Percentiles rank a stretch among this genome's conserved stretches.
Evolutionary conservation across 2,888 invertebrate species (phyloP).

Genomic region (Arrhopalites spinosus): DNA sequence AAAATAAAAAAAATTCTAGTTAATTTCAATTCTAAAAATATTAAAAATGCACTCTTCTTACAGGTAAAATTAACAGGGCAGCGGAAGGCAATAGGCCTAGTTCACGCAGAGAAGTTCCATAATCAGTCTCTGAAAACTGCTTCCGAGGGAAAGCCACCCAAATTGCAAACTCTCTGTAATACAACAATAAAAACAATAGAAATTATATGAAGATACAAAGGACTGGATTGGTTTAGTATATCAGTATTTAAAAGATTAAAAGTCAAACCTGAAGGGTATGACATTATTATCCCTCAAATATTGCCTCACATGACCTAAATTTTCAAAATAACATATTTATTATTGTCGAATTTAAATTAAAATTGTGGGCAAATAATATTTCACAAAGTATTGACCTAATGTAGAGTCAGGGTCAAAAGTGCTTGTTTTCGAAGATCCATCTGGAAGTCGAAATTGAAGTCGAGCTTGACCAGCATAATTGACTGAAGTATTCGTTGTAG

Average conservation of each 20-base stretch:
- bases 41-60: conserved; percentile 54
- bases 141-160: conserved; percentile 78
- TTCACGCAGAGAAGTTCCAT: conserved; percentile 66
- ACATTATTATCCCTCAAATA: conserved; percentile 58
- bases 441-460: conserved; percentile 84
- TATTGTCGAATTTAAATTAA: too few relatives aligned
- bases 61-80: conserved; percentile 73
- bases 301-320: conserved; percentile 63
- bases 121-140: conserved; percentile 67
- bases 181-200: conserved; percentile 13
- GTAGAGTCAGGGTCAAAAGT: conserved; percentile 73
- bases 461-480: conserved; percentile 65
- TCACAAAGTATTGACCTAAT: too few relatives aligned
- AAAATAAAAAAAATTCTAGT: not conserved
- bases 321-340: too few relatives aligned
- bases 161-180: conserved; percentile 68
- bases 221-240: not conserved
- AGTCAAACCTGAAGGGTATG: conserved; percentile 46
- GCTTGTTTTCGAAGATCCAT: conserved; percentile 75
- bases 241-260: not conserved
- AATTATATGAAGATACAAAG: not conserved
- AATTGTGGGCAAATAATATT: too few relatives aligned
- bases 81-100: conserved; percentile 76
- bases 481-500: conserved; percentile 32
- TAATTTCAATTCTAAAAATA: not conserved